Evolutionary conservation across 1,140 invertebrate genomes (phyloP), one percentile per base, ranked within the genome.

Genomic region (Bombus cullumanus): DNA sequence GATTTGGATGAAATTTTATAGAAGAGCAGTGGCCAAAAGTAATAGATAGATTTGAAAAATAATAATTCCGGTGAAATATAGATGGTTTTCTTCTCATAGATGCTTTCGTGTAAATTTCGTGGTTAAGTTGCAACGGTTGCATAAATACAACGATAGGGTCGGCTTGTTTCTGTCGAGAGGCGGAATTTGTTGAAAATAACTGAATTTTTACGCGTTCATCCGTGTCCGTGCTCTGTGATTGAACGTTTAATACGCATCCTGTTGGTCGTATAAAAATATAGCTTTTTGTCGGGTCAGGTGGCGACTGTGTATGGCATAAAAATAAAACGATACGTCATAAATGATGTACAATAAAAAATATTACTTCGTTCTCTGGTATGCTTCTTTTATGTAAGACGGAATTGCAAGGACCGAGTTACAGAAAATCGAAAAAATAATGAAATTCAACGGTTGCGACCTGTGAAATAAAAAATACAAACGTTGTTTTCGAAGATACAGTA

Each of bases 271-370:
- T 57, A 59, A 76, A 76, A 59, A 59, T 76, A 59, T 18, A 53
- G 31, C 34, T 28, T 72, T 22, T 34, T 53, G 10, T 37, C 43
- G 12, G 12, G 53, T 34, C 74, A 59, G 74, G 22, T 59, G 34
- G 25, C 53, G 22, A 34, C 2, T 43, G 37, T 41, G 22, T 25
- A 28, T 22, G 71, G 71, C 39, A n/a, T 72, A 47, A 43, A 76
- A 76, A 76, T 59, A n/a, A 76, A 76, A 76, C 74, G 53, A 59
- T 76, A 39, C 74, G 34, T 59, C 74, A n/a, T 39, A n/a, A 59
- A 59, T 39, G 74, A 76, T 39, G 25, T 3, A 4, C 47, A 39
- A 76, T 76, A 76, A 76, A 76, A 68, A 75, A 76, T 76, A 76
- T 57, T 59, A 59, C 34, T 13, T 1, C 34, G 25, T n/a, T 39